Evolutionary conservation across 2,113 vertebrate genomes (phyloP), one percentile per base, ranked within the genome.

Genomic region (Crotophaga sulcirostris): DNA sequence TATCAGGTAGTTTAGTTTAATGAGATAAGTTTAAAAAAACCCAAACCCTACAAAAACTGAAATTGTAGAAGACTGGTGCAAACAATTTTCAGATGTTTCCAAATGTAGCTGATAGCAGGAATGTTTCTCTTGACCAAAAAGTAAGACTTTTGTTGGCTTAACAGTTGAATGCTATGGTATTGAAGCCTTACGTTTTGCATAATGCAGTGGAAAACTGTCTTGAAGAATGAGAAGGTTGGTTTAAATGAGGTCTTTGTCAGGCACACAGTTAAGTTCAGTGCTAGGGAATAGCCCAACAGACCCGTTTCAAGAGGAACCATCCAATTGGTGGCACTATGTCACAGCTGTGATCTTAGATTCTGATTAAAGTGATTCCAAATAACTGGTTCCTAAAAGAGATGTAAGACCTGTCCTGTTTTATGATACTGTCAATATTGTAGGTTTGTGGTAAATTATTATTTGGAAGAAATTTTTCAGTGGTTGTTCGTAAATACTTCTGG

Each of bases 251-350:
- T 33, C 31, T 42, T 47, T 54, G 24, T 67, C 36, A 58, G 52
- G 28, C 10, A 13, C 1, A 0, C 26, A 42, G 45, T 56, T 52
- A 23, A 25, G 8, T 33, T 59, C 34, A 28, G 19, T 8, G 31
- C 24, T 33, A 4, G 38, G 1, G 1, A 66, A 16, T 8, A 33
- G 33, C 17, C 10, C 1, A 34, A 54, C 0, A 1, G 14, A 4
- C 40, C 6, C 1, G 34, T 64, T 28, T 26, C 18, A 14, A 23
- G 76, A 16, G 72, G 24, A 89, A 36, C 36, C 5, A 7, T 47
- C 14, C n/a, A 6, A 8, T 25, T 70, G 45, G 16, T 19, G 6
- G 1, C 0, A 2, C 58, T 36, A 7, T 12, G 62, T 28, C 36
- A 47, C 36, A 34, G 17, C 62, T 63, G 54, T 23, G 40, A 12